phyloP scores from a whole-genome alignment of 2,888 invertebrate genomes.

The Pollenia labialis region DNA sequence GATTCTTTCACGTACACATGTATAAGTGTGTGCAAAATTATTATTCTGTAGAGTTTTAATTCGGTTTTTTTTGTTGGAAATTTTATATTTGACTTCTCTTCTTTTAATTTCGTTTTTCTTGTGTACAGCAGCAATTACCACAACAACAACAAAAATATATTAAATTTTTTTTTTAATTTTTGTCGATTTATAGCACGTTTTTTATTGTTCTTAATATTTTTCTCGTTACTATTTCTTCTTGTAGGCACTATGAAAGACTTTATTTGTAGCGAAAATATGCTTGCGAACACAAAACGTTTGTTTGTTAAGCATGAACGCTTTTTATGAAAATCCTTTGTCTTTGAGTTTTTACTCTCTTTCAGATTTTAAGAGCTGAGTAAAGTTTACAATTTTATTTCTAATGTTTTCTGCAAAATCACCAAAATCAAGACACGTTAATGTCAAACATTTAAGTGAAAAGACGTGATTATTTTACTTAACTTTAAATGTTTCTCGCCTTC shows the following conservation, averaged over 20 bases:
- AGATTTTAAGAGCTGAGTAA: constrained; percentile 41
- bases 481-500: not conserved
- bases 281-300: constrained; percentile 50
- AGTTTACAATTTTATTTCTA: constrained; percentile 47
- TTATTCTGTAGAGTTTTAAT: not conserved
- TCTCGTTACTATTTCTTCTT: constrained; percentile 18
- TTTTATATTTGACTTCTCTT: constrained; percentile 22
- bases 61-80: constrained; percentile 4
- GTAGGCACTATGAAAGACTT: constrained; percentile 34
- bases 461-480: constrained; percentile 69
- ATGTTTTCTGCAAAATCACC: constrained; percentile 51
- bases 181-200: constrained; percentile 63
- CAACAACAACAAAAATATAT: constrained; percentile 15
- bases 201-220: not conserved
- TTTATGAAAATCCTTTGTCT: constrained; percentile 61
- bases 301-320: constrained; percentile 57
- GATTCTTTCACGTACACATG: too few relatives aligned
- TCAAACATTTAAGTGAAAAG: constrained; percentile 65
- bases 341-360: constrained; percentile 26
- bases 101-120: constrained; percentile 13
- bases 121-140: constrained; percentile 3
- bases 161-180: constrained; percentile 48
- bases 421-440: constrained; percentile 70
- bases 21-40: not conserved
- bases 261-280: constrained; percentile 48